Percentiles rank a stretch among this genome's conserved stretches.
Evolutionary conservation across 1,140 invertebrate genomes (phyloP).

Genomic region (Drosophila miranda): DNA sequence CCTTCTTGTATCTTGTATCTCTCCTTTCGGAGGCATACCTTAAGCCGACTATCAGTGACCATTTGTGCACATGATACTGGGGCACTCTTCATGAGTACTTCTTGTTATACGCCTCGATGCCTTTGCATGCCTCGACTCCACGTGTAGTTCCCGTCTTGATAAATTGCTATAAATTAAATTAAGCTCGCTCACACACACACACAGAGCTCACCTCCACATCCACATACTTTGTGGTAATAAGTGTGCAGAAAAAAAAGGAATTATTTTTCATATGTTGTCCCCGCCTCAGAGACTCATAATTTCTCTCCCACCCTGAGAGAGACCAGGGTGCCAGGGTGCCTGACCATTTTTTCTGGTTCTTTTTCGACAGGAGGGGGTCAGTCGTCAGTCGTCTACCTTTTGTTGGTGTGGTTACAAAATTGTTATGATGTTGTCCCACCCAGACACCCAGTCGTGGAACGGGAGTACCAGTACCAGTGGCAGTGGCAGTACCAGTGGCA

Average conservation of each 20-base stretch:
- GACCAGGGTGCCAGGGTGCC: not conserved
- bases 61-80: conserved; percentile 1
- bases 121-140: conserved; percentile 34
- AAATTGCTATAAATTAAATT: conserved; percentile 78
- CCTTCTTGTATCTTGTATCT: not conserved
- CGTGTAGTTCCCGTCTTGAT: conserved; percentile 49
- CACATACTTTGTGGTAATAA: conserved; percentile 50
- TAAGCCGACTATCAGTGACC: conserved; percentile 11
- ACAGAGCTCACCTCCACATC: conserved; percentile 24
- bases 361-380: conserved; percentile 41
- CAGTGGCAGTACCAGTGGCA: too few relatives aligned
- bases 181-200: conserved; percentile 49
- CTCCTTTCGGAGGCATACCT: not conserved
- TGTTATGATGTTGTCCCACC: conserved; percentile 54
- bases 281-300: conserved; percentile 52
- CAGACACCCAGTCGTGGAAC: conserved; percentile 27
- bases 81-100: conserved; percentile 19
- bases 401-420: conserved; percentile 70
- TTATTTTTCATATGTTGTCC: conserved; percentile 72
- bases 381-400: conserved; percentile 67
- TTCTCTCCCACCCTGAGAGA: conserved; percentile 36
- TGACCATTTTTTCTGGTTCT: conserved; percentile 47
- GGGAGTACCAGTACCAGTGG: not conserved
- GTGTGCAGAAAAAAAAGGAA: conserved; percentile 59
- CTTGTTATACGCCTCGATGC: conserved; percentile 67